Conservation (phyloP, 2,888 invertebrate species). For the Cactoblastis cactorum region DNA sequence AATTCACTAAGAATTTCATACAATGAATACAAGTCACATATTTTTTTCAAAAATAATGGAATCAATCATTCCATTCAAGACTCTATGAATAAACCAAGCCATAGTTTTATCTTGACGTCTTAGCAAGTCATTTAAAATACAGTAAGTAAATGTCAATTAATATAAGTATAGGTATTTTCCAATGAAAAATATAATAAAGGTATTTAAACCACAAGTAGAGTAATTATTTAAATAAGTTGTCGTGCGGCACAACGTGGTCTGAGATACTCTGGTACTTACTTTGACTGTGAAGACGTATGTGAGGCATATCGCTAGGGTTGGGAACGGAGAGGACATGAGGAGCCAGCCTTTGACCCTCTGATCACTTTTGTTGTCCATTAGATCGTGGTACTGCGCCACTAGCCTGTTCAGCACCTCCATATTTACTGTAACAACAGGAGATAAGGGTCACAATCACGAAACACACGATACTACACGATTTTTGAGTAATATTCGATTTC, state of each 20-base stretch:
- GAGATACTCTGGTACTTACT: constrained; percentile 53
- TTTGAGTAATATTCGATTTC: not conserved
- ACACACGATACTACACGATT: constrained; percentile 4
- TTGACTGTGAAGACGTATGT: constrained; percentile 87
- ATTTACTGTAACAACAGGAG: constrained; percentile 62
- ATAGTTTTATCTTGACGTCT: not conserved
- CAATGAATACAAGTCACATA: no score
- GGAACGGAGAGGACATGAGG: constrained; percentile 90
- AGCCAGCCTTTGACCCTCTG: constrained; percentile 88
- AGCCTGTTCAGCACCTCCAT: constrained; percentile 81
- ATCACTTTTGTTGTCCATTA: constrained; percentile 93
- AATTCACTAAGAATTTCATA: no score
- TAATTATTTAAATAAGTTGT: constrained; percentile 20
- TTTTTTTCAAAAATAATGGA: no score
- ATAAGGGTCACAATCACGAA: constrained; percentile 13
- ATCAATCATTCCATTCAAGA: no score
- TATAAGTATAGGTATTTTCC: constrained; percentile 21
- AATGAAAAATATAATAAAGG: constrained; percentile 19
- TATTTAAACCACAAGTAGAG: constrained; percentile 15
- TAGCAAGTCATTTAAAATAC: not conserved
- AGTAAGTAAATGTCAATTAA: constrained; percentile 9
- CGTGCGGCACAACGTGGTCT: not conserved
- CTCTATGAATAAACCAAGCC: no score
- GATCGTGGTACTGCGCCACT: constrained; percentile 84
- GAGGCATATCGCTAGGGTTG: constrained; percentile 86